Conservation (phyloP, 2,888 invertebrate species). For the Lycocerus yunnanus region DNA sequence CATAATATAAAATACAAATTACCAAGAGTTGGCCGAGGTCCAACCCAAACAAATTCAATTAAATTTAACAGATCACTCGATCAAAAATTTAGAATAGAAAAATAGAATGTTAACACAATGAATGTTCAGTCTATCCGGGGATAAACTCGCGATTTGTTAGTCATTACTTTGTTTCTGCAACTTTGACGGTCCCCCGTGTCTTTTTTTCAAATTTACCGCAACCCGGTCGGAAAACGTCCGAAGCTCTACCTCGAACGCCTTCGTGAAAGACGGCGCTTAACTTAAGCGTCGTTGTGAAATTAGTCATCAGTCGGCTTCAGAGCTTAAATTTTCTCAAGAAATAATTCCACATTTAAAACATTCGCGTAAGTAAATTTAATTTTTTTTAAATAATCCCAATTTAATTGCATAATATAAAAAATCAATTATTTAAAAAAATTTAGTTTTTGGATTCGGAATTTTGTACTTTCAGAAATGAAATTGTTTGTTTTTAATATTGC, state of each 20-base stretch:
- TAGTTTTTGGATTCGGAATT: too few relatives aligned
- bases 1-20: neutral
- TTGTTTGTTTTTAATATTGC: neutral
- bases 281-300: constrained; percentile 45
- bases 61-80: neutral
- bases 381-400: too few relatives aligned
- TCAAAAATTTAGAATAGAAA: neutral
- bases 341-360: neutral
- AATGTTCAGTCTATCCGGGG: neutral
- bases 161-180: neutral
- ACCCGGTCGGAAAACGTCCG: neutral
- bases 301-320: constrained; percentile 50
- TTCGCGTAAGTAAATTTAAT: neutral
- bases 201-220: neutral
- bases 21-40: neutral
- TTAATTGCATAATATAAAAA: too few relatives aligned
- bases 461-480: neutral
- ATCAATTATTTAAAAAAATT: too few relatives aligned
- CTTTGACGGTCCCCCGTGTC: neutral
- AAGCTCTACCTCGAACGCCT: neutral
- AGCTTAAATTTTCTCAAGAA: neutral
- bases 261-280: constrained; percentile 43
- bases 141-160: neutral
- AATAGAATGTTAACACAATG: neutral
- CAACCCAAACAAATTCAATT: neutral